Base-by-base conservation (phyloP, 2,113 vertebrate species). In the Melanerpes aurifrons region DNA sequence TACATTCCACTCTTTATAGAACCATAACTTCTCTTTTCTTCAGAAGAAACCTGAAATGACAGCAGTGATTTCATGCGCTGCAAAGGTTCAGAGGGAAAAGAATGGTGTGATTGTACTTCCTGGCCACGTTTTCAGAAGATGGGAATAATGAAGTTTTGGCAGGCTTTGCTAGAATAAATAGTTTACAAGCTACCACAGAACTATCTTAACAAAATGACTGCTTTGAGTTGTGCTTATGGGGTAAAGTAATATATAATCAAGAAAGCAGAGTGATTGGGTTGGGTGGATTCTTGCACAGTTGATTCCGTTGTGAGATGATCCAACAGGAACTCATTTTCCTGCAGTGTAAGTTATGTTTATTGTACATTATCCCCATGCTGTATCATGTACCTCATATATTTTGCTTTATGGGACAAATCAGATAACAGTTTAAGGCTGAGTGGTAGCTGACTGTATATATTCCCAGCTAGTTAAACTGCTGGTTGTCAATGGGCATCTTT, bases 351-450 rank as follows among this genome's bases (percentile, higher is more conserved):
- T 93, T 83, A 84, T 84, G 86, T 90, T 96, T 88, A 93, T 93
- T 92, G 90, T 94, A n/a, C 86, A 79, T 96, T 95, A 93, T 93
- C 80, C 86, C 93, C 86, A 24, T 24, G 7, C 90, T 90, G 73
- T 63, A 92, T 87, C 87, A 22, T 88, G 95, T 95, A 62, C 62
- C 94, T 92, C 87, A 82, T 95, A 84, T 83, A 94, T 96, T 95
- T 84, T 84, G 62, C 92, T 95, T 96, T 95, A 95, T 89, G 94
- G 91, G 93, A 96, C 89, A 96, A 94, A 96, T 87, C 93, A 81
- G 91, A 78, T 75, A 96, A 83, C 66, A 91, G 91, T 91, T 96
- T 96, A 96, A 78, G 85, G 93, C 93, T 87, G 92, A 93, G 92
- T 71, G 87, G 82, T 89, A 80, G 40, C 87, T 95, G 93, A 43